These are phyloP conservation scores for Amphibalanus amphitrite DNA, from an alignment of 1,140 invertebrate genomes.

Conservation along the genomic window DNA sequence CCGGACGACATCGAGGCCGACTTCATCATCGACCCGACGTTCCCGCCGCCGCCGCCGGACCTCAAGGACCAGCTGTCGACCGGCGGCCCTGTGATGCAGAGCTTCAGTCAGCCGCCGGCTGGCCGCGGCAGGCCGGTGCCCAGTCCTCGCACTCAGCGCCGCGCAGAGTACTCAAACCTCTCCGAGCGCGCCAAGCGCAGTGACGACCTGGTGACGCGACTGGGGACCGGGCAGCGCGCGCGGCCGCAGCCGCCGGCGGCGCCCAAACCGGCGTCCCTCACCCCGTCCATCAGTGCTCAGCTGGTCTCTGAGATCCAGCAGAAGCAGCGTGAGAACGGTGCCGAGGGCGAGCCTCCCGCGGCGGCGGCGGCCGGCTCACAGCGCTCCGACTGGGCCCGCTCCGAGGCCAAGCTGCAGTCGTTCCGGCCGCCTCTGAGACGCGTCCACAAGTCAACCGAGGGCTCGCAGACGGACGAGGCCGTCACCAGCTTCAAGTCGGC, in stretches of 20 bases:
- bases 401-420: background rate
- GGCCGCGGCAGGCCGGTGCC: slow-evolving; percentile 9
- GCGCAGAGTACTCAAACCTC: slow-evolving; percentile 5
- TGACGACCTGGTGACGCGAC: background rate
- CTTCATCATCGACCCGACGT: slow-evolving; percentile 17
- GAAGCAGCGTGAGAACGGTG: slow-evolving; percentile 2
- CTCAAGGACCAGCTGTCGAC: slow-evolving; percentile 13
- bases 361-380: background rate
- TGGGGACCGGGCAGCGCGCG: slow-evolving; percentile 2
- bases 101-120: slow-evolving; percentile 6
- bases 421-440: background rate
- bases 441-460: background rate
- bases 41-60: slow-evolving; percentile 18
- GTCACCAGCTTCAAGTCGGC: slow-evolving; percentile 4
- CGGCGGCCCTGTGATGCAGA: slow-evolving; percentile 6
- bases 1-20: slow-evolving; percentile 27
- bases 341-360: background rate
- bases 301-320: background rate
- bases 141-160: background rate
- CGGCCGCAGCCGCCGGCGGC: slow-evolving; percentile 1
- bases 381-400: background rate
- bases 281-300: slow-evolving; percentile 3
- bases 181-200: slow-evolving; percentile 9
- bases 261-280: background rate
- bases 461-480: background rate